These are phyloP conservation scores for Heliconius eleuchia DNA, from an alignment of 1,140 invertebrate species.

Conservation along the genomic window DNA sequence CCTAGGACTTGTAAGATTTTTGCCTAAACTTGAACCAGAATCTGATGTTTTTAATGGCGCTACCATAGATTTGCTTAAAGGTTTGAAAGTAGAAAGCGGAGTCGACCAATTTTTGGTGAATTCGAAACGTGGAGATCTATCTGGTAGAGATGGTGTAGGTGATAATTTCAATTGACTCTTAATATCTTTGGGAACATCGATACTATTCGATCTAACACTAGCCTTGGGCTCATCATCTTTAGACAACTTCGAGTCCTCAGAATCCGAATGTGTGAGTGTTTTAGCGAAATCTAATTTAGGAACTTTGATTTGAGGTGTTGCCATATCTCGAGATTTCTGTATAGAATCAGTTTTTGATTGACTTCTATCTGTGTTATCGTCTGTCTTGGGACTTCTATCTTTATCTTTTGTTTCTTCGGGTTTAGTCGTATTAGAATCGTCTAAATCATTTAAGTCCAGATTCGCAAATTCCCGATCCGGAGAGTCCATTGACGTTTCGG, in stretches of 20 bases:
- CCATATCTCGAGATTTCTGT: constrained; percentile 53
- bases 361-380: constrained; percentile 52
- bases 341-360: constrained; percentile 53
- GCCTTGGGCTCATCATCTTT: constrained; percentile 61
- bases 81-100: constrained; percentile 68
- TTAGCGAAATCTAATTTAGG: constrained; percentile 66
- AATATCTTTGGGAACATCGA: constrained; percentile 56
- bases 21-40: constrained; percentile 59
- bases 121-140: constrained; percentile 64
- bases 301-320: constrained; percentile 73
- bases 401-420: constrained; percentile 44
- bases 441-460: constrained; percentile 69
- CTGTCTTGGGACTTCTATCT: constrained; percentile 43
- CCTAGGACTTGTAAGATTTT: constrained; percentile 64
- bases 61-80: constrained; percentile 56
- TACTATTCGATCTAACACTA: constrained; percentile 56
- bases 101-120: constrained; percentile 63
- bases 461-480: constrained; percentile 75
- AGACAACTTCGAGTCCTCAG: constrained; percentile 63
- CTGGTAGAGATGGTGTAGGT: constrained; percentile 59
- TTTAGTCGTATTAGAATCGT: constrained; percentile 56
- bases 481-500: constrained; percentile 77
- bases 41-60: constrained; percentile 63
- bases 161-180: constrained; percentile 61
- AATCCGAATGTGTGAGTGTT: constrained; percentile 55